Evolutionary conservation across 2,888 invertebrate genomes (phyloP).

Genomic region (Tineola bisselliella): DNA sequence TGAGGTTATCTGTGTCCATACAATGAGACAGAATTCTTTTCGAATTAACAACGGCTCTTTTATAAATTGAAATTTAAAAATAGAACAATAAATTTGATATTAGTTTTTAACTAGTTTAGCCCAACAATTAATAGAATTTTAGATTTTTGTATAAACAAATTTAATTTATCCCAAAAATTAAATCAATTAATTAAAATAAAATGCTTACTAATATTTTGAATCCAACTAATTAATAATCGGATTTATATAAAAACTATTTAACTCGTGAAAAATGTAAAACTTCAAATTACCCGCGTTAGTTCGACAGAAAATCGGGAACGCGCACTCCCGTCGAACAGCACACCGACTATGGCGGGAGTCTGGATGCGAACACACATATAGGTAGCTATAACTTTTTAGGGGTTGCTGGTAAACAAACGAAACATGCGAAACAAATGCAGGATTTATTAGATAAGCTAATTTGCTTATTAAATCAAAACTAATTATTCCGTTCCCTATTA

Average conservation of each 20-base stretch:
- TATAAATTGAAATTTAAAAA: too few relatives aligned
- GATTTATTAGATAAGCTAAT: conserved; percentile 10
- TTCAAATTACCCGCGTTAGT: not conserved
- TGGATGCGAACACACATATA: not conserved
- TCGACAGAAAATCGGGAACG: conserved; percentile 25
- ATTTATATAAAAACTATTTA: not conserved
- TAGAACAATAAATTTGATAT: too few relatives aligned
- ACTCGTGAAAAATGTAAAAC: not conserved
- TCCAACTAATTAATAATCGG: conserved; percentile 2
- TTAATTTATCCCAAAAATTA: not conserved
- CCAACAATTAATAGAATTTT: too few relatives aligned
- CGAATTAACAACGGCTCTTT: too few relatives aligned
- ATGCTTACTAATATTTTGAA: not conserved
- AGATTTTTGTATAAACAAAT: not conserved
- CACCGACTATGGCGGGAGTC: conserved; percentile 33
- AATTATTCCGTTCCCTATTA: not conserved
- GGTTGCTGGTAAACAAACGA: conserved; percentile 10
- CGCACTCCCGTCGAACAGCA: conserved; percentile 38
- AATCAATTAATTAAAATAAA: not conserved
- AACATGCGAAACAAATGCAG: conserved; percentile 11
- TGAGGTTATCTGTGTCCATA: too few relatives aligned
- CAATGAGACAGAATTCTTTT: too few relatives aligned
- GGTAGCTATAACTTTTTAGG: not conserved
- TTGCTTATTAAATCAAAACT: not conserved
- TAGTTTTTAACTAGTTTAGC: too few relatives aligned